Conservation (phyloP, 2,113 vertebrate genomes). For the Cynocephalus volans region DNA sequence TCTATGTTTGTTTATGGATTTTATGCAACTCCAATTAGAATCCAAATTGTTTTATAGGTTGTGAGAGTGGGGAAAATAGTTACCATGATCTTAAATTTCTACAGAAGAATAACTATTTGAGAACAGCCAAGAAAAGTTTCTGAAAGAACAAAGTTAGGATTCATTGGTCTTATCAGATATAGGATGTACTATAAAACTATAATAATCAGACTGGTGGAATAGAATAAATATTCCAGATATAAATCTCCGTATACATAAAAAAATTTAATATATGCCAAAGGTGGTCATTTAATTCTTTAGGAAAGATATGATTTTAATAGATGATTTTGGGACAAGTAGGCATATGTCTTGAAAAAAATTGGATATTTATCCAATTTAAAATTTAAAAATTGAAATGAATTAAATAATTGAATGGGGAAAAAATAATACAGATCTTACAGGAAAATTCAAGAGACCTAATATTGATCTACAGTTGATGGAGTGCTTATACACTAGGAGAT, state of each 20-base stretch:
- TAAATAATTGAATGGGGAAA: slow-evolving; percentile 9
- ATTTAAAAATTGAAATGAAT: slow-evolving; percentile 8
- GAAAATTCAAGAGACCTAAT: neutral
- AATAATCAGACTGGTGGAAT: neutral
- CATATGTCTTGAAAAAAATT: neutral
- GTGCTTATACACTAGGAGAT: neutral
- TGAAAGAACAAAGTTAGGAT: neutral
- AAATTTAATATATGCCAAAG: neutral
- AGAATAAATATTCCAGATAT: neutral
- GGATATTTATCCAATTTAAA: neutral
- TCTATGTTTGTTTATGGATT: neutral
- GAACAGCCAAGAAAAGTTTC: neutral
- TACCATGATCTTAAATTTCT: neutral
- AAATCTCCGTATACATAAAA: neutral
- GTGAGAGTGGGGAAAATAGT: neutral
- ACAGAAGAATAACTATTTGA: neutral
- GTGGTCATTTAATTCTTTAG: neutral
- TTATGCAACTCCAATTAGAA: neutral
- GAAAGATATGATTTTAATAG: neutral
- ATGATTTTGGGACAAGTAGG: neutral
- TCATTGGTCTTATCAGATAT: neutral
- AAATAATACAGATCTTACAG: neutral
- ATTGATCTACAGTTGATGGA: neutral
- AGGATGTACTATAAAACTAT: neutral
- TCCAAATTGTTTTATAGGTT: neutral